These are phyloP conservation scores for Alloplasta piceator DNA, from an alignment of 2,888 invertebrate genomes.

Conservation along the genomic window DNA sequence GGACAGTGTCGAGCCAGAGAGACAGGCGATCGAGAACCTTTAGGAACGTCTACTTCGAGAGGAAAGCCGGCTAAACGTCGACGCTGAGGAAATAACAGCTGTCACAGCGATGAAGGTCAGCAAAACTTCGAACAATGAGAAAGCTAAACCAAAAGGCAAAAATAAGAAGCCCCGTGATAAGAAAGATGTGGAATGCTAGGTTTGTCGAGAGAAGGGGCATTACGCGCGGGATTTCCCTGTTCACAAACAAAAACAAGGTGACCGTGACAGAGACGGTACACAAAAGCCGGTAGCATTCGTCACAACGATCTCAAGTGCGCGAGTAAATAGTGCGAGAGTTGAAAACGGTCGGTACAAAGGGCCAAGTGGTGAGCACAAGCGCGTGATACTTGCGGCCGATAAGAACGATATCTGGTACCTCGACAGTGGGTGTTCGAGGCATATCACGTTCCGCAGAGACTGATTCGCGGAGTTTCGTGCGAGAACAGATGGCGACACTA, in stretches of 20 bases:
- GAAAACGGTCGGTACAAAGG: slow-evolving; percentile 19
- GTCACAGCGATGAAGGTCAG: slow-evolving; percentile 19
- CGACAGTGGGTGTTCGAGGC: slow-evolving; percentile 65
- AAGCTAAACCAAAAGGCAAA: neutral
- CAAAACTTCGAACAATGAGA: neutral
- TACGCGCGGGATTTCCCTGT: slow-evolving; percentile 50
- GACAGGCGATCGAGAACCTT: slow-evolving; percentile 52
- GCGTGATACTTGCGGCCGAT: slow-evolving; percentile 46
- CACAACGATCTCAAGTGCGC: slow-evolving; percentile 5
- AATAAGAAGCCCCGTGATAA: slow-evolving; percentile 11
- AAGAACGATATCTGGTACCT: slow-evolving; percentile 61
- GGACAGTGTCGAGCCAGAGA: slow-evolving; percentile 50
- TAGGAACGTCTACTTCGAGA: slow-evolving; percentile 51
- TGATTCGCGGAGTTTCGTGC: slow-evolving; percentile 63
- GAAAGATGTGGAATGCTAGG: slow-evolving; percentile 36
- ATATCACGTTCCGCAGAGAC: slow-evolving; percentile 61
- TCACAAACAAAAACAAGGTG: slow-evolving; percentile 49
- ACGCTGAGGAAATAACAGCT: slow-evolving; percentile 18
- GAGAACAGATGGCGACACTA: slow-evolving; percentile 32
- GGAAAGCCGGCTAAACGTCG: slow-evolving; percentile 33
- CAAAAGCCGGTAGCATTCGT: slow-evolving; percentile 55
- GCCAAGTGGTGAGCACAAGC: neutral
- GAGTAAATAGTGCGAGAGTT: neutral
- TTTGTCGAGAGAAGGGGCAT: slow-evolving; percentile 36
- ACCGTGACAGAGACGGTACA: slow-evolving; percentile 19